Evolutionary conservation across 30 jellyfish, hydroid and myxozoan genomes (phyloP).

Genomic region (Hydractinia echinata): DNA sequence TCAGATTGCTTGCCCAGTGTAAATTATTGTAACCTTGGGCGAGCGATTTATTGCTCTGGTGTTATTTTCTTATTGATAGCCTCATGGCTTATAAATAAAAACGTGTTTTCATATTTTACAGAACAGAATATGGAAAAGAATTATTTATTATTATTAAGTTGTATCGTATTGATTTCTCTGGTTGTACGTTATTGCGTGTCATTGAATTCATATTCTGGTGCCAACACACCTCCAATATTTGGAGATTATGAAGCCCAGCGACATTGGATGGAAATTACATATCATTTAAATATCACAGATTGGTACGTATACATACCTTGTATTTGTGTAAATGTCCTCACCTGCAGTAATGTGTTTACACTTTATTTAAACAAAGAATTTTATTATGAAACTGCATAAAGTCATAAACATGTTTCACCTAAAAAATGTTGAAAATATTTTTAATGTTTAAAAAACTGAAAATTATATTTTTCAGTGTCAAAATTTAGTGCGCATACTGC

Average conservation of each 20-base stretch:
- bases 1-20: no score
- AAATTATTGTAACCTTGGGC: no score
- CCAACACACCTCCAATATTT: constrained; percentile 86
- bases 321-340: no score
- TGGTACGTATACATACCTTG: constrained; percentile 41
- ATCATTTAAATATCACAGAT: constrained; percentile 58
- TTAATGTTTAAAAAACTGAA: no score
- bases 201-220: constrained; percentile 77
- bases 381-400: no score
- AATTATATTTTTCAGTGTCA: no score
- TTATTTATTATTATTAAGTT: not conserved
- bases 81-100: not conserved
- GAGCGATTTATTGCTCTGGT: no score
- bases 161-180: constrained; percentile 26
- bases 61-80: not conserved
- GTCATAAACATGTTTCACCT: no score
- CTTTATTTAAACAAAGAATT: no score
- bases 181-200: constrained; percentile 58
- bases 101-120: not conserved
- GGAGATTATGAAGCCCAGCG: constrained; percentile 99
- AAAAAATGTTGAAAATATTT: no score
- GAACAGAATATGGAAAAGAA: not conserved
- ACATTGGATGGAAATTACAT: constrained; percentile 99
- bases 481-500: no score
- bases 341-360: no score